A percentile compares a stretch with the other conserved stretches of the same genome.
These are phyloP conservation scores for Neoarius graeffei DNA, from an alignment of 2,113 vertebrate species.

Conservation along the genomic window DNA sequence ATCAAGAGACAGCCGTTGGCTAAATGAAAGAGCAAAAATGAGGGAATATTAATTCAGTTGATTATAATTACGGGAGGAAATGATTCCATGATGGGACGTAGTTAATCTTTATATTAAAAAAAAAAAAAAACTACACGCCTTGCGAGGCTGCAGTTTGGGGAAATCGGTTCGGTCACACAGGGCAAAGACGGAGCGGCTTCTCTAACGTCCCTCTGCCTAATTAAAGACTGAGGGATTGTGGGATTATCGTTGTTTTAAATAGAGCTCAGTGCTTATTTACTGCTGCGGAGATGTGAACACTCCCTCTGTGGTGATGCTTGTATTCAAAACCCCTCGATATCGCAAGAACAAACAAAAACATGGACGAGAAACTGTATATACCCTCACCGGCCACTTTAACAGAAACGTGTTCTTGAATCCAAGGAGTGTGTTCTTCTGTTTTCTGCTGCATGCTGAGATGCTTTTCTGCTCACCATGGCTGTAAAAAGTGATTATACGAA, in stretches of 20 bases:
- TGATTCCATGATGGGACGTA: conserved; percentile 59
- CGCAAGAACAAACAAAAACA: neutral
- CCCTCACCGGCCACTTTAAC: too few relatives aligned
- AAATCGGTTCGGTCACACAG: conserved; percentile 52
- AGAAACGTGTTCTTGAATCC: too few relatives aligned
- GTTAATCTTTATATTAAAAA: conserved; percentile 37
- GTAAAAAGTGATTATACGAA: too few relatives aligned
- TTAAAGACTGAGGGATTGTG: conserved; percentile 66
- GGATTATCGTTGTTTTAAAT: conserved; percentile 52
- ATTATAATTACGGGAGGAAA: conserved; percentile 54
- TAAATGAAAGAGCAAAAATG: conserved; percentile 27
- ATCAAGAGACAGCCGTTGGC: conserved; percentile 39
- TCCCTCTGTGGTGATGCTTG: conserved; percentile 23
- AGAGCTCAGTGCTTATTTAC: conserved; percentile 52
- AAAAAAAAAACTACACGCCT: conserved; percentile 51
- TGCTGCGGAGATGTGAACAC: conserved; percentile 33
- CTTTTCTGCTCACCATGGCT: too few relatives aligned
- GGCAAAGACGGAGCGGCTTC: conserved; percentile 48
- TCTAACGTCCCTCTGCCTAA: conserved; percentile 75
- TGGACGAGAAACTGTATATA: neutral
- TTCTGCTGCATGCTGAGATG: too few relatives aligned
- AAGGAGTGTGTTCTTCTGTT: too few relatives aligned
- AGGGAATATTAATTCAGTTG: conserved; percentile 45
- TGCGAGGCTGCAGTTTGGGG: conserved; percentile 50
- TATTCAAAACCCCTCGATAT: neutral